These are phyloP conservation scores for Corythornis leucogaster DNA, from an alignment of 2,797 vertebrate genomes.

Conservation along the genomic window DNA sequence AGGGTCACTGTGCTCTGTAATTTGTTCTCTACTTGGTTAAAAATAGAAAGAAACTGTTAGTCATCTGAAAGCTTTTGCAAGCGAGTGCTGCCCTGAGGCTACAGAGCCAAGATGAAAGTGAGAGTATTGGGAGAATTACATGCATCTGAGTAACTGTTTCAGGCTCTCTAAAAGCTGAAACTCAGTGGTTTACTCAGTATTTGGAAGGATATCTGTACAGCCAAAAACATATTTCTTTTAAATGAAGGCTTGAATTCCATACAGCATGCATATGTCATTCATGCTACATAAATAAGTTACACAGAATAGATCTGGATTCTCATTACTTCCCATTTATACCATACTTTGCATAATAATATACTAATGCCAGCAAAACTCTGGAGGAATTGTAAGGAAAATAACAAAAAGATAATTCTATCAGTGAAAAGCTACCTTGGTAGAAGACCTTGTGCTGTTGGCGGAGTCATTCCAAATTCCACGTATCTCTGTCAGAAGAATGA, in stretches of 20 bases:
- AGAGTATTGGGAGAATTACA: background rate
- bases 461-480: slow-evolving; percentile 91
- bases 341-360: slow-evolving; percentile 6
- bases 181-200: background rate
- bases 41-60: slow-evolving; percentile 27
- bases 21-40: slow-evolving; percentile 23
- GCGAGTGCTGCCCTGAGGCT: background rate
- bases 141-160: slow-evolving; percentile 17
- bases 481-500: slow-evolving; percentile 84
- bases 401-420: background rate
- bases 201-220: background rate
- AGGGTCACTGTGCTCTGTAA: slow-evolving; percentile 1
- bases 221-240: background rate
- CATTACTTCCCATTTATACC: background rate
- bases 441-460: slow-evolving; percentile 85
- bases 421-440: slow-evolving; percentile 84
- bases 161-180: background rate
- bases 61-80: background rate
- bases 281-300: slow-evolving; percentile 2
- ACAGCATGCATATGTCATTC: background rate
- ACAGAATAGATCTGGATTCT: background rate
- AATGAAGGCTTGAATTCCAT: background rate
- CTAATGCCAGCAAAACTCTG: background rate
- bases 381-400: background rate
- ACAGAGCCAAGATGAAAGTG: slow-evolving; percentile 26